A percentile compares a stretch with the other conserved stretches of the same genome.
Evolutionary conservation across 2,113 vertebrate species (phyloP).

Genomic region (Murina feae): DNA sequence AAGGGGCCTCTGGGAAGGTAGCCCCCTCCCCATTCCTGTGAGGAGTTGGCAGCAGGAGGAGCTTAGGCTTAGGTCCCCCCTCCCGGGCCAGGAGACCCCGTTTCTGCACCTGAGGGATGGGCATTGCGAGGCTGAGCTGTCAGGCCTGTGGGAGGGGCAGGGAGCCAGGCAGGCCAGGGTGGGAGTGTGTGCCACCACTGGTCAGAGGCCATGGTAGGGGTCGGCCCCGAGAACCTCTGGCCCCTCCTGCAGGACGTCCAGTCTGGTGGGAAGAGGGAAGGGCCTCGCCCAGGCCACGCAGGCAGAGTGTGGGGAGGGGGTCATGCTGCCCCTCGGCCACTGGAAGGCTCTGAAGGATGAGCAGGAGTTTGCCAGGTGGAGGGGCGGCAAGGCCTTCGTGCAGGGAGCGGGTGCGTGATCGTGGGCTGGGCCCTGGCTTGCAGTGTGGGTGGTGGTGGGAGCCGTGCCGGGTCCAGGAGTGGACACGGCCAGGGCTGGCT

Average conservation of each 20-base stretch:
- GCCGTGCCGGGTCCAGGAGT: rapidly evolving
- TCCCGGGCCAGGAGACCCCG: rapidly evolving
- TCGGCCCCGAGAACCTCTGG: background rate
- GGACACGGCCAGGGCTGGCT: rapidly evolving
- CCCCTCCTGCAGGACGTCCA: no score
- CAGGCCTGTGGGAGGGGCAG: background rate
- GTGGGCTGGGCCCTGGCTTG: no score
- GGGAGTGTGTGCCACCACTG: no score
- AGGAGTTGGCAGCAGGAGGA: rapidly evolving
- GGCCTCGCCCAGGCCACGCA: rapidly evolving
- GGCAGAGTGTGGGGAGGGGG: rapidly evolving
- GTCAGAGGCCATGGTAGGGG: no score
- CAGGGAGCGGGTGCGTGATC: no score
- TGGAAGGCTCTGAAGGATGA: background rate
- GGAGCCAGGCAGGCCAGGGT: background rate
- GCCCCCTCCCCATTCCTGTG: rapidly evolving
- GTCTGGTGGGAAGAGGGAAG: background rate
- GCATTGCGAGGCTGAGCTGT: no score
- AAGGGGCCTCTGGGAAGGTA: background rate
- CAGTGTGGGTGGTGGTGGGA: no score
- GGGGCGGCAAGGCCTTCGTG: rapidly evolving
- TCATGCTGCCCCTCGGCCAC: rapidly evolving
- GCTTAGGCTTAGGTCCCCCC: background rate
- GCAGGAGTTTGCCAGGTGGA: rapidly evolving
- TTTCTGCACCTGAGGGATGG: no score